Evolutionary conservation across 2,113 vertebrate species (phyloP), one percentile per base, ranked within the genome.

Genomic region (Sander vitreus): DNA sequence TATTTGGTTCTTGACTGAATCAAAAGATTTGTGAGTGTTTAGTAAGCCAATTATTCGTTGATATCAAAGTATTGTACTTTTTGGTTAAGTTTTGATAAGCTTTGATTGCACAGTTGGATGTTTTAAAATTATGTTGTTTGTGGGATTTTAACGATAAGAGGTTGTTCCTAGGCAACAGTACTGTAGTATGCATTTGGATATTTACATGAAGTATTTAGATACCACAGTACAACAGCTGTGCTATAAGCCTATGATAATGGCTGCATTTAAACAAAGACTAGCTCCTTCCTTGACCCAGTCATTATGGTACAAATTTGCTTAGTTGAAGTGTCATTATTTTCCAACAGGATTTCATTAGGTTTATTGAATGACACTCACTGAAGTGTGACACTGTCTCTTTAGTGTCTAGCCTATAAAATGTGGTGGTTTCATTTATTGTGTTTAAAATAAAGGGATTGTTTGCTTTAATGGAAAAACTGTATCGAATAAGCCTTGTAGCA

Each of bases 271-370:
- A 74, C 50, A 58, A 53, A 75, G 14, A 59, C 27, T 10, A 11
- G 51, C 36, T 30, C 36, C 54, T 58, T 13, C 39, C n/a, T 50
- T 43, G 62, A 68, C 27, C 43, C 14, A 50, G 15, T 76, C 78
- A 62, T 54, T 55, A 73, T 36, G 43, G 7, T 36, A n/a, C 47
- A 55, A 27, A 58, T 66, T 15, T 72, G 47, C 16, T 21, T n/a
- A 69, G 47, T 81, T 55, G n/a, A 70, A 58, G 23, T 36, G 21
- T 27, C 51, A 58, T 71, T 71, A 59, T 58, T 78, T 65, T 70
- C 51, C 57, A 59, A 19, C 13, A 65, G 51, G 45, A 27, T 64
- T 85, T 48, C 11, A 9, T 67, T 66, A 55, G 36, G 33, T 48
- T 72, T 47, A 81, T 43, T 73, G 73, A 85, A 27, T 59, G 25